phyloP scores from a whole-genome alignment of 2,797 vertebrate species.

The Varecia variegata region DNA sequence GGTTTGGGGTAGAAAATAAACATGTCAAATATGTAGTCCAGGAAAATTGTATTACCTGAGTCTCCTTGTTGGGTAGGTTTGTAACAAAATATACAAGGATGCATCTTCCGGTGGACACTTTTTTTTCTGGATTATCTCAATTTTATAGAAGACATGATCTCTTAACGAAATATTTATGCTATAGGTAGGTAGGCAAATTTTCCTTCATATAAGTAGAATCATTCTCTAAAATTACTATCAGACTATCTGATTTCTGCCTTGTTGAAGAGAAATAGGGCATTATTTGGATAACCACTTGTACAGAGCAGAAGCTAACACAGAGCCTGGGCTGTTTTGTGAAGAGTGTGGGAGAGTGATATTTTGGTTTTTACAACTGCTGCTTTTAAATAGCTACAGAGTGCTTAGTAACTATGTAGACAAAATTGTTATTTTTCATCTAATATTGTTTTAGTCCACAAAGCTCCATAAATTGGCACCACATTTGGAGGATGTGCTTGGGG shows the following conservation, averaged over 20 bases:
- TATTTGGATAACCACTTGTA: background rate
- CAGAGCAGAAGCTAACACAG: background rate
- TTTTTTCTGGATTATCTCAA: slow-evolving; percentile 36
- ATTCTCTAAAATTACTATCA: background rate
- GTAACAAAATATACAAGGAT: background rate
- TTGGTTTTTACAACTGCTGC: background rate
- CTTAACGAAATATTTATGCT: slow-evolving; percentile 49
- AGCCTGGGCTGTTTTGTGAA: background rate
- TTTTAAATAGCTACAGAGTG: background rate
- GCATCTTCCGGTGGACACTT: background rate
- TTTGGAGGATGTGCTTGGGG: background rate
- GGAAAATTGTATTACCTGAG: background rate
- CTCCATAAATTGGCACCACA: background rate
- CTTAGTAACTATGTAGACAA: background rate
- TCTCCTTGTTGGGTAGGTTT: background rate
- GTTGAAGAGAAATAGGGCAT: background rate
- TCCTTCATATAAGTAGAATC: background rate
- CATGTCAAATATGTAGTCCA: background rate
- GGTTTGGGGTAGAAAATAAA: slow-evolving; percentile 22
- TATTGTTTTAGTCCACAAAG: background rate
- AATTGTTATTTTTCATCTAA: background rate
- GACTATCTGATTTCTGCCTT: slow-evolving; percentile 4
- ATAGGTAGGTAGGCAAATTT: background rate
- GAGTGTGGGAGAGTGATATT: background rate
- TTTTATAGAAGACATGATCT: slow-evolving; percentile 45